These are phyloP conservation scores for Tetragonula carbonaria DNA, from an alignment of 2,888 invertebrate species.

Conservation along the genomic window DNA sequence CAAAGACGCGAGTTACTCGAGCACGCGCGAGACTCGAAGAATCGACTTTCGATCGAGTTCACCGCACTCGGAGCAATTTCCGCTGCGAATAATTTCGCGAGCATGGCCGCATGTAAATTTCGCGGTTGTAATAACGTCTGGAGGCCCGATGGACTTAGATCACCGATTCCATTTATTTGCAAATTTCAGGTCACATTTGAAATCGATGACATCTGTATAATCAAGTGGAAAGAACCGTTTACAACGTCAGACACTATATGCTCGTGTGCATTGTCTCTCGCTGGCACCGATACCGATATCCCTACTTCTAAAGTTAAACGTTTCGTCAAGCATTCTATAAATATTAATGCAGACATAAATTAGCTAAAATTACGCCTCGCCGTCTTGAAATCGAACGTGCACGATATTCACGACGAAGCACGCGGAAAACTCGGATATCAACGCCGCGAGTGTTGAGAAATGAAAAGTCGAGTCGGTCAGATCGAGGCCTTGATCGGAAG, in stretches of 20 bases:
- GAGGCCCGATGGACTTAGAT: background rate
- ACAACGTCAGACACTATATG: background rate
- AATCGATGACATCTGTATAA: conserved; percentile 32
- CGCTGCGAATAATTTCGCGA: too few relatives aligned
- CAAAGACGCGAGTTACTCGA: too few relatives aligned
- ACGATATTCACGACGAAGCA: too few relatives aligned
- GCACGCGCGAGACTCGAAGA: too few relatives aligned
- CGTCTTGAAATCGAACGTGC: too few relatives aligned
- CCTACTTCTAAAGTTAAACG: background rate
- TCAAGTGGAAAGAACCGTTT: conserved; percentile 1
- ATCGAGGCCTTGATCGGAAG: too few relatives aligned
- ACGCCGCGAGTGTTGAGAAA: too few relatives aligned
- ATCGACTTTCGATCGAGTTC: too few relatives aligned
- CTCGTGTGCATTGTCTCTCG: background rate
- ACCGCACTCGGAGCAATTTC: too few relatives aligned
- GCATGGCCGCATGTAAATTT: background rate
- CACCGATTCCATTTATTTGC: conserved; percentile 14
- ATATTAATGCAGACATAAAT: background rate
- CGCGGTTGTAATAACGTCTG: background rate
- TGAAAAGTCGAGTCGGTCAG: too few relatives aligned
- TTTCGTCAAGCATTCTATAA: background rate
- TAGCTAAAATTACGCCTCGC: too few relatives aligned
- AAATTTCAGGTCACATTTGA: conserved; percentile 37
- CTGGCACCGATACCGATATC: background rate
- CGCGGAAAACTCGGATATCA: too few relatives aligned